Evolutionary conservation across 2,797 vertebrate genomes (phyloP).

Genomic region (Esox masquinongy): DNA sequence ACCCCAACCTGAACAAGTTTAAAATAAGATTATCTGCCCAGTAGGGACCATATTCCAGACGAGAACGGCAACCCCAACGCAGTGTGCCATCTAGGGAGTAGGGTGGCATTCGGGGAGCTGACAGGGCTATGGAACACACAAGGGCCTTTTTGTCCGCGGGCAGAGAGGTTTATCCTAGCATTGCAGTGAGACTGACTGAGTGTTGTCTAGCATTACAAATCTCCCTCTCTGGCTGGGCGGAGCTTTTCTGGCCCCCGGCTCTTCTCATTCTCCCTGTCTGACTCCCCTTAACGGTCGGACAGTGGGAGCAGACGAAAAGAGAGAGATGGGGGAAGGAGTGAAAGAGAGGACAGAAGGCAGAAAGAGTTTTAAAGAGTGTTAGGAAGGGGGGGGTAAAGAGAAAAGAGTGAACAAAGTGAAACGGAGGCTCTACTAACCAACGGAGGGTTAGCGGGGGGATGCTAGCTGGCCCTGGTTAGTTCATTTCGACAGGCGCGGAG

Average conservation of each 20-base stretch:
- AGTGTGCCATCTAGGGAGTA: conserved; percentile 16
- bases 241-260: conserved; percentile 19
- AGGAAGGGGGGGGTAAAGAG: conserved; percentile 6
- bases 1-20: too few relatives aligned
- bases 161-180: conserved; percentile 58
- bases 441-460: conserved; percentile 64
- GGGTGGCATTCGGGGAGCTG: not conserved
- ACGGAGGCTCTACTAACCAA: conserved; percentile 48
- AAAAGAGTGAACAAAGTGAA: not conserved
- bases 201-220: conserved; percentile 77
- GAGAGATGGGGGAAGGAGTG: conserved; percentile 29
- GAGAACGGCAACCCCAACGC: not conserved
- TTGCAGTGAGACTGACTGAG: conserved; percentile 43
- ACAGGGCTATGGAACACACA: conserved; percentile 41
- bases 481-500: conserved; percentile 43
- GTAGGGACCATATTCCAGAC: too few relatives aligned
- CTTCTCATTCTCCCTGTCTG: conserved; percentile 32
- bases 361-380: conserved; percentile 43
- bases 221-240: conserved; percentile 62
- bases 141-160: conserved; percentile 66
- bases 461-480: conserved; percentile 47
- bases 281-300: conserved; percentile 60
- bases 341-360: conserved; percentile 21
- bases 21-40: too few relatives aligned
- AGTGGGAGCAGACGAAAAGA: conserved; percentile 15